Evolutionary conservation across 2,888 invertebrate species (phyloP).

Genomic region (Stenurella melanura): DNA sequence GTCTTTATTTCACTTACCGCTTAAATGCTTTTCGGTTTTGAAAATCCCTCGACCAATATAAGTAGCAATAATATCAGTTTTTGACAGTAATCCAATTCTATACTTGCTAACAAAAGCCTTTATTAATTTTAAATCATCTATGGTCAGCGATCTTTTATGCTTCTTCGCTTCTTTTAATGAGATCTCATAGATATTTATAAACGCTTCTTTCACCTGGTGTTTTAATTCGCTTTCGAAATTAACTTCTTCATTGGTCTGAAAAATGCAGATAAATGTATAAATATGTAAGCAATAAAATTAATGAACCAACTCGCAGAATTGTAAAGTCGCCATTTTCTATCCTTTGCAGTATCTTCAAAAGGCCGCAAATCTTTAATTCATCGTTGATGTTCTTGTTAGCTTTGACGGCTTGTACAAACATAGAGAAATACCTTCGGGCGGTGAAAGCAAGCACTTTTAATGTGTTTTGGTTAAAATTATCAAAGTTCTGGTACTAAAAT

Average conservation of each 20-base stretch:
- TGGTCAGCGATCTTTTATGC: slow-evolving; percentile 48
- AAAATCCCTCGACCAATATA: slow-evolving; percentile 58
- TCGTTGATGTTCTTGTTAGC: slow-evolving; percentile 55
- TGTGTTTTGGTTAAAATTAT: slow-evolving; percentile 43
- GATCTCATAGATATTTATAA: slow-evolving; percentile 47
- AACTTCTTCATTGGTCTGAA: slow-evolving; percentile 47
- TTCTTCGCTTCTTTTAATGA: slow-evolving; percentile 53
- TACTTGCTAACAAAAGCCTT: slow-evolving; percentile 56
- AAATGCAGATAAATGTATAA: slow-evolving; percentile 1
- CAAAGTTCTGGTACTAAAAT: slow-evolving; percentile 40
- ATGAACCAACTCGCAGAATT: slow-evolving; percentile 51
- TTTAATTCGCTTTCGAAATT: slow-evolving; percentile 52
- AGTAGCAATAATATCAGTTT: slow-evolving; percentile 53
- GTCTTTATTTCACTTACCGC: slow-evolving; percentile 49
- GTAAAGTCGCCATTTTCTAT: slow-evolving; percentile 58
- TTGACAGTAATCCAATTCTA: slow-evolving; percentile 53
- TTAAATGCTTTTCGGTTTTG: slow-evolving; percentile 56
- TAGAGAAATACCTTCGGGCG: slow-evolving; percentile 55
- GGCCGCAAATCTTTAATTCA: slow-evolving; percentile 58
- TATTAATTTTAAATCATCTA: slow-evolving; percentile 53
- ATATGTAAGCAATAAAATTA: background rate
- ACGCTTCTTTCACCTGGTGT: slow-evolving; percentile 55
- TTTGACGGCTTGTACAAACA: slow-evolving; percentile 54
- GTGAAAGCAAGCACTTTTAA: slow-evolving; percentile 53
- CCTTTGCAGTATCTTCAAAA: slow-evolving; percentile 56